Evolutionary conservation across 2,888 invertebrate species (phyloP).

Genomic region (Fabriciana adippe): DNA sequence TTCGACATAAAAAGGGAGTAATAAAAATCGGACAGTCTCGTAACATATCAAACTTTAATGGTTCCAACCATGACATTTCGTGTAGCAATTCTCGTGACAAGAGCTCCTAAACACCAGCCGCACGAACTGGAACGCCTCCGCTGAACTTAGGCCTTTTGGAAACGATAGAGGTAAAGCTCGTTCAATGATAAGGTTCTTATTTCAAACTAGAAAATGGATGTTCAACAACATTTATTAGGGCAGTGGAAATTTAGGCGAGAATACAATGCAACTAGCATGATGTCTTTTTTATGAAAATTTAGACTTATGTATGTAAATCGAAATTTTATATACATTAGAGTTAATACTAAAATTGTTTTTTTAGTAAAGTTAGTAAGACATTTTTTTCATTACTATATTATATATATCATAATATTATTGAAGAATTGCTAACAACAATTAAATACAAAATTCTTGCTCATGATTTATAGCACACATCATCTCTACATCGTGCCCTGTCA

Average conservation of each 20-base stretch:
- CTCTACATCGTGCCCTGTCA: neutral
- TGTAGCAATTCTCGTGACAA: constrained; percentile 40
- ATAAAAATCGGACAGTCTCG: constrained; percentile 28
- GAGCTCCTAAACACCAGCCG: constrained; percentile 33
- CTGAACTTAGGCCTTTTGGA: constrained; percentile 40
- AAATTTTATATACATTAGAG: too few species aligned
- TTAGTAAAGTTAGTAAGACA: too few species aligned
- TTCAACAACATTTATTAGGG: neutral
- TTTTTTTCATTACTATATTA: too few species aligned
- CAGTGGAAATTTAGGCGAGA: too few species aligned
- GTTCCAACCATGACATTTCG: constrained; percentile 49
- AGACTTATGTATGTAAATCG: too few species aligned
- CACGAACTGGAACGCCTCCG: constrained; percentile 41
- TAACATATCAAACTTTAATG: constrained; percentile 36
- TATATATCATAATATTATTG: too few species aligned
- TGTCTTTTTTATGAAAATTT: too few species aligned
- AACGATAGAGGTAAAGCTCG: constrained; percentile 8
- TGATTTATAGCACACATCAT: neutral
- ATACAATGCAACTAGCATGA: too few species aligned
- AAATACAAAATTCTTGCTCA: neutral
- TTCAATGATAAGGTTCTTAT: neutral
- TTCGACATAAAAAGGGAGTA: constrained; percentile 27
- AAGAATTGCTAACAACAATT: neutral
- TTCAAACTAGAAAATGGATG: constrained; percentile 1
- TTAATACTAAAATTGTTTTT: too few species aligned